Base-by-base conservation (phyloP, 2,797 vertebrate genomes). In the Picus viridis region DNA sequence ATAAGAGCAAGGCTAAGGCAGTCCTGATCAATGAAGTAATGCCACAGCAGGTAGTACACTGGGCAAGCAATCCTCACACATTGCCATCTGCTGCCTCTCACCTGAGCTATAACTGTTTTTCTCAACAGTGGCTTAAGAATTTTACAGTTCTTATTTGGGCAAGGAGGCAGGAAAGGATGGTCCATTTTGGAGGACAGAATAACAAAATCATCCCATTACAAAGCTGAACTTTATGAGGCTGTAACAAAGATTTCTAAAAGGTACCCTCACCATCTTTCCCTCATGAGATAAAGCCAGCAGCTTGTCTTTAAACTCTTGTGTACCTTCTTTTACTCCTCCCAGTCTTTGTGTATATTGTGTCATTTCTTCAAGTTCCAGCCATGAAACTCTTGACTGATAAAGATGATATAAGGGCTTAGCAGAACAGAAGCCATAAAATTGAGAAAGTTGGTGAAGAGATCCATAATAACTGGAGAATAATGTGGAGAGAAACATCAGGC, bases 401-500 rank as follows among this genome's bases (percentile, higher is more conserved):
- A 62, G 27, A 69, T 19, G 15, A 59, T 6, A 14, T 19, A 79
- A 91, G 14, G 3, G 8, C 45, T 80, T 67, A 57, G 49, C 51
- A 89, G 61, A 8, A 70, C 49, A 58, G 34, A 58, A 85, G 49
- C 24, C 32, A 61, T 63, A 67, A 67, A 75, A 89, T 30, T 36
- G 8, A 53, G 26, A 47, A n/a, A 73, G 43, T 2, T 39, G 15
- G 29, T 70, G n/a, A n/a, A 89, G 13, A 57, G 6, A 18, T 43
- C 22, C 26, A 14, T 61, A 67, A 82, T 13, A 78, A 39, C 32
- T 34, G n/a, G 23, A 80, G 20, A 57, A 57, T 16, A 43, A 58
- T 0, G 0, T 36, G 11, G 24, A 77, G 4, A 75, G n/a, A 59
- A 61, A 64, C 16, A 3, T 64, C 2, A 49, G 39, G n/a, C 30